Base-by-base conservation (phyloP, 2,797 vertebrate genomes). In the Mormyrus hasselquistii region DNA sequence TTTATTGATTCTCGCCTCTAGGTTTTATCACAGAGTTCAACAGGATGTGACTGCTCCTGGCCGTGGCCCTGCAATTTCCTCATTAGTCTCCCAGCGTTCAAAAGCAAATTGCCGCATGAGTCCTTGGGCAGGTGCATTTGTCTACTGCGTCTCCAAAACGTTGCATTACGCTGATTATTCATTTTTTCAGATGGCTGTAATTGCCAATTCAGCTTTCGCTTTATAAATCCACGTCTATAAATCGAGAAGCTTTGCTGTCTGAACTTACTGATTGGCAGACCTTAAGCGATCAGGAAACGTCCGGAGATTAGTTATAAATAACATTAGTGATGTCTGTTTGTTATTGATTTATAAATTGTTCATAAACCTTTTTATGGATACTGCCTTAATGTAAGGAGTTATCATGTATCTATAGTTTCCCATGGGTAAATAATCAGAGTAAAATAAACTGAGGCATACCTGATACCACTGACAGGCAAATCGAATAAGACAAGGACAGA, bases 11-110 rank as follows among this genome's bases (percentile, higher is more conserved):
- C 53, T 34, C 6, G 2, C 53, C 53, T 59, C 86, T 59, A 22
- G 34, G 86, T 87, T 87, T 87, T 59, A 87, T 87, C 53, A 44
- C 53, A n/a, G 86, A n/a, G 34, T 41, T 57, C 86, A 87, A 59
- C 86, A 87, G 86, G 86, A 59, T 59, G 86, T 87, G 86, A 59
- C 86, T 19, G 8, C 52, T 87, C 86, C 86, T 59, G 19, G 44
- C 52, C 16, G 16, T 41, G 34, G 52, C 29, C 16, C 57, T 59
- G 53, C 44, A 57, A 87, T 87, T 41, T 41, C 86, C 52, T 87
- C 53, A 29, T 87, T 87, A 57, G 59, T 59, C 86, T 87, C 38
- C 86, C 5, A 9, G 25, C 53, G 59, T 87, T 57, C 86, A 57
- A 52, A 55, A 55, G 2, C n/a, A 57, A 57, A 57, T 87, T 57